Evolutionary conservation across 1,140 invertebrate species (phyloP).

Genomic region (Ceratina japonica): DNA sequence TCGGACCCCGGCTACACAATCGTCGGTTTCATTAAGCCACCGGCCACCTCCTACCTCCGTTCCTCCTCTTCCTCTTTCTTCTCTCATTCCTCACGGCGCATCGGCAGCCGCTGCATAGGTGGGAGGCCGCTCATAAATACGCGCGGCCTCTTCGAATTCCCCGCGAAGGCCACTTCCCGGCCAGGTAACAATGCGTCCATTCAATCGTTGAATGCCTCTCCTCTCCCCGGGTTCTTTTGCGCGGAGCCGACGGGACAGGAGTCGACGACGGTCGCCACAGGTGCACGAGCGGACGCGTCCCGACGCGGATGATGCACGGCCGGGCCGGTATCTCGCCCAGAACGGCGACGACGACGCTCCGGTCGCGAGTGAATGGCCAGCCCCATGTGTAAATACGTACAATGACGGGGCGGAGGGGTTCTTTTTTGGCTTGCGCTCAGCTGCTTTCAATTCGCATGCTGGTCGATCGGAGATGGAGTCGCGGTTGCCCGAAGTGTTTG

Average conservation of each 20-base stretch:
- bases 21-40: slow-evolving; percentile 50
- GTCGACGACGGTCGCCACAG: slow-evolving; percentile 27
- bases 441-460: background rate
- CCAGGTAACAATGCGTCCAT: slow-evolving; percentile 62
- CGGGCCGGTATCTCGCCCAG: background rate
- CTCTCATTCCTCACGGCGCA: background rate
- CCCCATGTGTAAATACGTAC: background rate
- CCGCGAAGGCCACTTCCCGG: slow-evolving; percentile 40
- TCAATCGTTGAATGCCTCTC: slow-evolving; percentile 51
- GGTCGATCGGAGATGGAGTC: background rate
- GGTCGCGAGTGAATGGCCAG: background rate
- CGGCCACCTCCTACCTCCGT: background rate
- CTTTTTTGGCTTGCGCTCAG: slow-evolving; percentile 1
- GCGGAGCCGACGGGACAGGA: background rate
- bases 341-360: background rate
- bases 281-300: slow-evolving; percentile 22
- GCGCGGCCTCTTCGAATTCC: slow-evolving; percentile 43
- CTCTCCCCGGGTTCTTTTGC: slow-evolving; percentile 18
- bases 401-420: background rate
- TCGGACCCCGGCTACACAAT: slow-evolving; percentile 43
- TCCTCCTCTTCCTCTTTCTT: background rate
- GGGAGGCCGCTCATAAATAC: slow-evolving; percentile 46
- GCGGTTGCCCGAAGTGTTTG: background rate
- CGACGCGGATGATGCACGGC: slow-evolving; percentile 29
- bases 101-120: background rate